phyloP scores from a whole-genome alignment of 53 echinoderm and acorn worm genomes.

The Paracentrotus lividus region DNA sequence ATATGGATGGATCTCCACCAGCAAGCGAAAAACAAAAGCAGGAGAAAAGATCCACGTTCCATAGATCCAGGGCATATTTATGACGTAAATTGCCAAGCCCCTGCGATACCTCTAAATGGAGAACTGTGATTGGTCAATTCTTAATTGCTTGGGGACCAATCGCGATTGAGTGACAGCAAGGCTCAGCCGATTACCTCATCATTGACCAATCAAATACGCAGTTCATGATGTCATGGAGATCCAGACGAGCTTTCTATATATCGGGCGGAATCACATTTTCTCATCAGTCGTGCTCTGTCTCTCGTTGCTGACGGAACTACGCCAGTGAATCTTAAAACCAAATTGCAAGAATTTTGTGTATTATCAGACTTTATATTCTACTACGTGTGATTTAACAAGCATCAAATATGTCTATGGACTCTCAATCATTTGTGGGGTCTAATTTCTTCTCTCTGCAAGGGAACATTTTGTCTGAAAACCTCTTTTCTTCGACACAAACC shows the following conservation, averaged over 20 bases:
- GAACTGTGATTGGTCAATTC: slow-evolving; percentile 35
- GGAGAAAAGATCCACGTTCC: neutral
- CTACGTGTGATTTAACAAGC: neutral
- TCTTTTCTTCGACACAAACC: neutral
- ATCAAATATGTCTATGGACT: slow-evolving; percentile 56
- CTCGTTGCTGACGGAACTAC: slow-evolving; percentile 68
- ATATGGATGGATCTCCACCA: no score
- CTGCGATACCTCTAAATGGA: neutral
- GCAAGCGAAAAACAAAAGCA: no score
- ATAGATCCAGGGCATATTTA: slow-evolving; percentile 15
- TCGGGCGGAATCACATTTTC: slow-evolving; percentile 10
- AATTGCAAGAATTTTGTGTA: neutral
- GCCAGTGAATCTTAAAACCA: neutral
- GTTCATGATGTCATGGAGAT: slow-evolving; percentile 38
- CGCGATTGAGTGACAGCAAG: neutral
- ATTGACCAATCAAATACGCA: slow-evolving; percentile 46
- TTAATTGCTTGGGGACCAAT: slow-evolving; percentile 25
- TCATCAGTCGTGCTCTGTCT: slow-evolving; percentile 67
- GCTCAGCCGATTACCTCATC: slow-evolving; percentile 44
- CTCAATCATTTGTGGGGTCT: slow-evolving; percentile 33
- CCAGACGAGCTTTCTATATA: slow-evolving; percentile 31
- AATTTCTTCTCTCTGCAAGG: slow-evolving; percentile 49
- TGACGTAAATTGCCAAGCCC: slow-evolving; percentile 56
- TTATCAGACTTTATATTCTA: neutral
- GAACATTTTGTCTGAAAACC: slow-evolving; percentile 26